phyloP scores from a whole-genome alignment of 2,113 vertebrate genomes.

The Osmerus eperlanus region DNA sequence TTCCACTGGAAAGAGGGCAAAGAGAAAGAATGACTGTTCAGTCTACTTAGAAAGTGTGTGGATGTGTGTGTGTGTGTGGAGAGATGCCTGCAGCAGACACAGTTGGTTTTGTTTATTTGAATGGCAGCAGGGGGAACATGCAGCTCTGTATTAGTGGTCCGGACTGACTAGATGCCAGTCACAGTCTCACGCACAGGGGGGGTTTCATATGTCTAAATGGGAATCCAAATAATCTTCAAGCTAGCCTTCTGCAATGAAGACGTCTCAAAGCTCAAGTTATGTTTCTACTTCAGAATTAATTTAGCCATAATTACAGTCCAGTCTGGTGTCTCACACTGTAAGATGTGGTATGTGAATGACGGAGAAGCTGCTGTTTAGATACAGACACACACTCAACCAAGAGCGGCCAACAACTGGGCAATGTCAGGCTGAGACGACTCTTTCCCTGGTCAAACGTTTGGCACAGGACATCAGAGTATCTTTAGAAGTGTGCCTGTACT shows the following conservation, averaged over 20 bases:
- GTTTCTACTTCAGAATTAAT: neutral
- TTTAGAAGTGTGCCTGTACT: no score
- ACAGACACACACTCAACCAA: neutral
- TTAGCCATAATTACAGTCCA: neutral
- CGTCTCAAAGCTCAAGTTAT: neutral
- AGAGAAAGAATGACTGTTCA: conserved; percentile 19
- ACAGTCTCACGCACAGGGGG: conserved; percentile 24
- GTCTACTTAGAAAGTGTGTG: conserved; percentile 12
- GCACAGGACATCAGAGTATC: no score
- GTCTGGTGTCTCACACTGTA: neutral
- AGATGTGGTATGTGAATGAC: neutral
- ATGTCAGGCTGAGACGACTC: no score
- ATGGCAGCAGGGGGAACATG: conserved; percentile 26
- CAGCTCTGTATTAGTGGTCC: conserved; percentile 41
- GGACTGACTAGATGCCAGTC: conserved; percentile 31
- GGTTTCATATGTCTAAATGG: conserved; percentile 31
- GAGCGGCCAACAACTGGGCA: neutral
- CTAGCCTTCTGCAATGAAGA: neutral
- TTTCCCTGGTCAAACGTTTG: no score
- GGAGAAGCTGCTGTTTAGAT: neutral
- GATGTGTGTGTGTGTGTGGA: neutral
- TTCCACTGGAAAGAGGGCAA: conserved; percentile 19
- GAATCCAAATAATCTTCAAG: conserved; percentile 48
- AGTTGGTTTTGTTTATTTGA: conserved; percentile 59
- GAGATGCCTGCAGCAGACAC: conserved; percentile 15